phyloP scores from a whole-genome alignment of 2,113 vertebrate genomes.

The Nothobranchius furzeri region DNA sequence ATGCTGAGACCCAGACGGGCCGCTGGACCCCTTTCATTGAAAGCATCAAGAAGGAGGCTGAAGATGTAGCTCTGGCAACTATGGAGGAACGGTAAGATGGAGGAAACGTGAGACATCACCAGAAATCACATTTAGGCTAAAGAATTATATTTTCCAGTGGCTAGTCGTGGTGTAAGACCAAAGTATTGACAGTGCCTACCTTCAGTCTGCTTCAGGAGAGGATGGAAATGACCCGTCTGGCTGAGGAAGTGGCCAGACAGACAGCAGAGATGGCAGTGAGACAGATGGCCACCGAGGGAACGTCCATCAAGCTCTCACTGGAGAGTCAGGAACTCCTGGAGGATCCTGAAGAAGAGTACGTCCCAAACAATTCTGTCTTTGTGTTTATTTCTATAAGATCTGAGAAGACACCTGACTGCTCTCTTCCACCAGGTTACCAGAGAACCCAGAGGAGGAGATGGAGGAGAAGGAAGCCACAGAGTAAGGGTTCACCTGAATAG shows the following conservation, averaged over 20 bases:
- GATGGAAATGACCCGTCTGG: slow-evolving; percentile 65
- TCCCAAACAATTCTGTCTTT: background rate
- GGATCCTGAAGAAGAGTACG: slow-evolving; percentile 63
- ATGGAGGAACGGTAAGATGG: slow-evolving; percentile 78
- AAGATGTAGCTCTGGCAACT: slow-evolving; percentile 66
- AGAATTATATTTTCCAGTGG: too few relatives aligned
- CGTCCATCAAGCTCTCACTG: slow-evolving; percentile 66
- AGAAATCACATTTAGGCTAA: too few relatives aligned
- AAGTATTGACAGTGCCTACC: background rate
- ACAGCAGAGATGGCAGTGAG: slow-evolving; percentile 74
- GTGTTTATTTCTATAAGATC: background rate
- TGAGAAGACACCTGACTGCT: slow-evolving; percentile 4
- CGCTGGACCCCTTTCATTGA: slow-evolving; percentile 79
- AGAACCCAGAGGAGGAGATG: slow-evolving; percentile 54
- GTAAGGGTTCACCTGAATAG: slow-evolving; percentile 66
- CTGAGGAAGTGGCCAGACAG: slow-evolving; percentile 75
- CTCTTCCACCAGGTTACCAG: slow-evolving; percentile 61
- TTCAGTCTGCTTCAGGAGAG: slow-evolving; percentile 70
- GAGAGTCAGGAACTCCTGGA: slow-evolving; percentile 67
- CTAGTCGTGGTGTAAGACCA: too few relatives aligned
- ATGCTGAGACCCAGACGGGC: slow-evolving; percentile 79
- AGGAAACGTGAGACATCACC: too few relatives aligned
- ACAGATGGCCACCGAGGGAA: slow-evolving; percentile 68
- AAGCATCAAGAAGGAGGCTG: slow-evolving; percentile 74
- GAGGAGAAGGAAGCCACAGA: slow-evolving; percentile 35